Evolutionary conservation across 2,888 invertebrate genomes (phyloP), one percentile per base, ranked within the genome.

Genomic region (Mamestra brassicae): DNA sequence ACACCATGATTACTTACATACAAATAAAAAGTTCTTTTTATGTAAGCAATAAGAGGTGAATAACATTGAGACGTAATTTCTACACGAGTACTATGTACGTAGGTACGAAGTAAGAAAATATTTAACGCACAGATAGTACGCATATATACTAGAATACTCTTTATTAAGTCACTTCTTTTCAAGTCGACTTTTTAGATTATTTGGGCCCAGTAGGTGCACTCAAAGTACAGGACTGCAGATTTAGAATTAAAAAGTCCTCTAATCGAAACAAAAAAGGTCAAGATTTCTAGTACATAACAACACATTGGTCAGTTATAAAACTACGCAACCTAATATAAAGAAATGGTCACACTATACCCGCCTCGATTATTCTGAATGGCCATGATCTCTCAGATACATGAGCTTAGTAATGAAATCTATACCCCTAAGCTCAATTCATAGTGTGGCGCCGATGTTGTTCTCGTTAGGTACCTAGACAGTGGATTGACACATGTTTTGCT

Each of bases 361-460:
- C 45, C 69, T 74, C 76, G 65, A 78, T 74, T 69, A 64, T 36
- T 73, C 47, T 55, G 78, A 74, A 38, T 63, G 78, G 61, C 83
- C 84, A 54, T 75, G 70, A 76, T 79, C 64, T 78, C 76, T 80
- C 78, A 75, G 80, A 83, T 61, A 85, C 70, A 70, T 80, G 85
- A 86, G 76, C 68, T 82, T 57, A 63, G 67, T 81, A 83, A 78
- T 80, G 80, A 79, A 84, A 83, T 77, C 81, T 58, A 84, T 83
- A 81, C 80, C 55, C 7, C 2, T 74, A 63, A 68, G 81, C 58
- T 69, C 60, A 64, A 65, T 36, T 54, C 58, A 63, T 38, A 83
- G 50, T 61, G 66, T 73, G 79, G 84, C 81, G 84, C 69, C 81
- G 63, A 79, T 81, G 70, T 74, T 83, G 84, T 79, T 79, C 69